Percentiles rank a stretch among this genome's conserved stretches.
Conservation (phyloP, 2,113 vertebrate species). For the Plecturocebus donacophilus region DNA sequence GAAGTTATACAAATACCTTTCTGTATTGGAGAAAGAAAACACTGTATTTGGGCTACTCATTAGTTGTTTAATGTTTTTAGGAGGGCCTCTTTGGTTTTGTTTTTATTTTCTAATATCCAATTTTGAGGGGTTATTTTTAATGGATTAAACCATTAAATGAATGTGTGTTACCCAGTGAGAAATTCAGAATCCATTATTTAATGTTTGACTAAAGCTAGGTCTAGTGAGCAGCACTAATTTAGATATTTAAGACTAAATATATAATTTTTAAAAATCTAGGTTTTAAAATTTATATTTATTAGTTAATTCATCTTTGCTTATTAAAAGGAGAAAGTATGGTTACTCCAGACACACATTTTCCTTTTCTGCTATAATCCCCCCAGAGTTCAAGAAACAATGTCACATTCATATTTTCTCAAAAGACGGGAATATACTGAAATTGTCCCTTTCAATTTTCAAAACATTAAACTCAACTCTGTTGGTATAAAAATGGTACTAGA, state of each 20-base stretch:
- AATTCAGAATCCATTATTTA: neutral
- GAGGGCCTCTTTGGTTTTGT: neutral
- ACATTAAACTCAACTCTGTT: neutral
- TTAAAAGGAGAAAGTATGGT: neutral
- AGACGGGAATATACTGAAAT: neutral
- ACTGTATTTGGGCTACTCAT: neutral
- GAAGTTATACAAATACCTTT: neutral
- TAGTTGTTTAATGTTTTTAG: neutral
- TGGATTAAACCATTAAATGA: neutral
- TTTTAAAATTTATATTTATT: neutral
- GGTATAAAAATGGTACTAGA: neutral
- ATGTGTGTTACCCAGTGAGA: neutral
- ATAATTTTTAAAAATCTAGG: neutral
- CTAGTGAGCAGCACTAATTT: neutral
- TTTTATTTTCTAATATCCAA: constrained; percentile 5
- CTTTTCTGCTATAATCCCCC: neutral
- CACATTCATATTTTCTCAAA: neutral
- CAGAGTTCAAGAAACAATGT: neutral
- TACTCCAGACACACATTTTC: neutral
- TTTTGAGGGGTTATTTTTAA: neutral
- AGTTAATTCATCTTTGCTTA: neutral
- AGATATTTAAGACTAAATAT: neutral
- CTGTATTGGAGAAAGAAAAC: neutral
- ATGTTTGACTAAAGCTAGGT: neutral
- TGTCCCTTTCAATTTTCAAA: neutral